Conservation (phyloP, 2,888 invertebrate genomes). For the Rotaria magnacalcarata region DNA sequence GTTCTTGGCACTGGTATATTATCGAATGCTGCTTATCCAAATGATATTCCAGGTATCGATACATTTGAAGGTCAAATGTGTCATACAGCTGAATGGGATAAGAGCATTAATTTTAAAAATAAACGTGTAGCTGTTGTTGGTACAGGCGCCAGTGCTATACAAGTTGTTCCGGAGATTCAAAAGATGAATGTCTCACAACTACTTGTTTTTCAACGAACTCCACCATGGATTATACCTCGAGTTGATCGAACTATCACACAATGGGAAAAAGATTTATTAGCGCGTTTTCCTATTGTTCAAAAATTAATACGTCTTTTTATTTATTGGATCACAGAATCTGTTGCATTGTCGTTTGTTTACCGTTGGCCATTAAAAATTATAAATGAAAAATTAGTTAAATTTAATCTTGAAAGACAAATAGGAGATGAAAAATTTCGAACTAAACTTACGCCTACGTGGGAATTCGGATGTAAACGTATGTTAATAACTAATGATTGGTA, state of each 20-base stretch:
- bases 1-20: not conserved
- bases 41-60: not conserved
- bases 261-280: not conserved
- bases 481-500: not conserved
- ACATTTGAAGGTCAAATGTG: not conserved
- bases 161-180: not conserved
- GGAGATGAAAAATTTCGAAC: not conserved
- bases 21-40: not conserved
- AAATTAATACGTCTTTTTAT: not conserved
- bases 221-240: not conserved
- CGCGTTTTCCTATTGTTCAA: not conserved
- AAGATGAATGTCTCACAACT: not conserved
- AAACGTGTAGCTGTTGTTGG: not conserved
- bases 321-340: not conserved
- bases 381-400: not conserved
- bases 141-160: not conserved
- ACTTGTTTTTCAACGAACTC: not conserved
- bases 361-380: not conserved
- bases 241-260: not conserved
- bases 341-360: not conserved
- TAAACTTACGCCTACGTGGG: not conserved
- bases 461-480: not conserved
- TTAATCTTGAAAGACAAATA: not conserved
- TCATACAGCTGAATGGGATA: not conserved
- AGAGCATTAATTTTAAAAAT: not conserved